phyloP scores from a whole-genome alignment of 2,113 vertebrate species.

The Albula goreensis region DNA sequence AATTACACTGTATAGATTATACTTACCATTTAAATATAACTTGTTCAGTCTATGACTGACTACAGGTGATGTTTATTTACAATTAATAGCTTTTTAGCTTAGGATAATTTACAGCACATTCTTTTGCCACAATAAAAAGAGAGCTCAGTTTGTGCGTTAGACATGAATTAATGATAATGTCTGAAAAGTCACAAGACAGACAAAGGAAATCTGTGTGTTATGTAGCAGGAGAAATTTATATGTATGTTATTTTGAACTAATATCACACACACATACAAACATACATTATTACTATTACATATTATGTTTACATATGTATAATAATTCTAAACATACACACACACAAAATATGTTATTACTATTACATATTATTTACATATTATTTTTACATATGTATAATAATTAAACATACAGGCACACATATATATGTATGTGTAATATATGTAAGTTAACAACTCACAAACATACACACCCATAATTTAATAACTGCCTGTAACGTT shows the following conservation, averaged over 20 bases:
- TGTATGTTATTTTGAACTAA: neutral
- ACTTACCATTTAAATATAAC: neutral
- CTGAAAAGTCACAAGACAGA: neutral
- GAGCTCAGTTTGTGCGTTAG: neutral
- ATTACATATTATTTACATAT: too few species aligned
- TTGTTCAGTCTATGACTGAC: neutral
- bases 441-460: too few species aligned
- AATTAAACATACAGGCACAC: too few species aligned
- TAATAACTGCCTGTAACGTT: neutral
- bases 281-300: too few species aligned
- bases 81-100: neutral
- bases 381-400: too few species aligned
- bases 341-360: too few species aligned
- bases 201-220: neutral
- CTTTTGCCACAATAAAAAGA: neutral
- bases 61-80: neutral
- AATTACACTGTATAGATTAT: neutral
- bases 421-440: too few species aligned
- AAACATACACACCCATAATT: too few species aligned
- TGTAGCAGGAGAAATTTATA: neutral
- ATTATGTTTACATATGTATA: too few species aligned
- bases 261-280: neutral
- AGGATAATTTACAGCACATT: neutral
- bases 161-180: conserved; percentile 4
- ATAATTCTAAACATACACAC: too few species aligned